Percentiles rank a stretch among this genome's conserved stretches.
Conservation (phyloP, 1,140 invertebrate species). For the Bombus superbus region DNA sequence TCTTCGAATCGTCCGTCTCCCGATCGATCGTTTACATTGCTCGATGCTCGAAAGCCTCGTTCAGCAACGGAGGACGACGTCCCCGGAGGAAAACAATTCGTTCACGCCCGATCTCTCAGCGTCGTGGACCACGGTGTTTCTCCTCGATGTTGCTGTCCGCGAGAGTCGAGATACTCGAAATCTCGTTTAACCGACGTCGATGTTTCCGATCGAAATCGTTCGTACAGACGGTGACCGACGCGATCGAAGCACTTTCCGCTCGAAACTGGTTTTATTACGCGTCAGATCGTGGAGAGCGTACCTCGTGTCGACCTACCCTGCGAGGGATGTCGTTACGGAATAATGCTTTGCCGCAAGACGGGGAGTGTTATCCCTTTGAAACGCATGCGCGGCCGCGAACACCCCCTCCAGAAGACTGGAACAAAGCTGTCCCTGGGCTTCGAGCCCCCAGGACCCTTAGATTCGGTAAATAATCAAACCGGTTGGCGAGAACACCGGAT, state of each 20-base stretch:
- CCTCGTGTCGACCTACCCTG: slow-evolving; percentile 69
- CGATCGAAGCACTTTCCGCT: slow-evolving; percentile 9
- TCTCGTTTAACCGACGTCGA: not conserved
- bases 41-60: not conserved
- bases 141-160: too few species aligned
- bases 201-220: not conserved
- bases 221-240: not conserved
- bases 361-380: slow-evolving; percentile 53
- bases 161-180: not conserved
- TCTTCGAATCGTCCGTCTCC: not conserved
- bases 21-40: not conserved
- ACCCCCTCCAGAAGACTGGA: slow-evolving; percentile 22
- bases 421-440: slow-evolving; percentile 6
- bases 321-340: slow-evolving; percentile 70
- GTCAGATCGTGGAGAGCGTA: slow-evolving; percentile 6
- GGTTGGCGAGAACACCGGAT: too few species aligned
- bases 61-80: not conserved
- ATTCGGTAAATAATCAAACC: slow-evolving; percentile 53
- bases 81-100: not conserved
- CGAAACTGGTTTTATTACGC: slow-evolving; percentile 13
- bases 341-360: slow-evolving; percentile 61
- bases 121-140: not conserved
- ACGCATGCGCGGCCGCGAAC: slow-evolving; percentile 66
- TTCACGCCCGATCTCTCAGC: slow-evolving; percentile 17
- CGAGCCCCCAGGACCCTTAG: slow-evolving; percentile 18